phyloP scores from a whole-genome alignment of 2,797 vertebrate species.

The Danio aesculapii region DNA sequence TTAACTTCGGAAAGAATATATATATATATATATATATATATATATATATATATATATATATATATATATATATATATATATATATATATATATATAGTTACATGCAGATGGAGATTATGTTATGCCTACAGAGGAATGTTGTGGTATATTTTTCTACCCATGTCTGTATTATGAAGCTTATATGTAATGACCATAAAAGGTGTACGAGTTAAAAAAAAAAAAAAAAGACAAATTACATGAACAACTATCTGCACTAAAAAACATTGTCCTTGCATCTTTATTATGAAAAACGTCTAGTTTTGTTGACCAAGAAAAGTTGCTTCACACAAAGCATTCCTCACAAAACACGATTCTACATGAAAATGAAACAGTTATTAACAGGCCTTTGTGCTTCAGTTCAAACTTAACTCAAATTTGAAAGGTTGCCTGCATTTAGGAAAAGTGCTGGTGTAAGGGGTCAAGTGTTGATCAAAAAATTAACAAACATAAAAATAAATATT shows the following conservation, averaged over 20 bases:
- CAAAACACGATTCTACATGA: background rate
- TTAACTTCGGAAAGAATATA: slow-evolving; percentile 64
- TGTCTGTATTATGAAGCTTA: slow-evolving; percentile 42
- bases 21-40: too few species aligned
- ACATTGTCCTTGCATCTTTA: slow-evolving; percentile 28
- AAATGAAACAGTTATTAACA: background rate
- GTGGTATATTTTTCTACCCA: slow-evolving; percentile 54
- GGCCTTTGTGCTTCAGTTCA: background rate
- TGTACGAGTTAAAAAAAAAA: background rate
- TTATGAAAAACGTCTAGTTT: background rate
- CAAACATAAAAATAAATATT: too few species aligned
- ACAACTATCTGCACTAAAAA: slow-evolving; percentile 40
- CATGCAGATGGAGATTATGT: slow-evolving; percentile 46
- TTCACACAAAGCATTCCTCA: background rate
- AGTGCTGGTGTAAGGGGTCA: too few species aligned
- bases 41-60: background rate
- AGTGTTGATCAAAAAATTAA: too few species aligned
- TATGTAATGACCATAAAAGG: slow-evolving; percentile 44
- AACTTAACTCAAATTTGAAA: background rate
- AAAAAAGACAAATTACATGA: slow-evolving; percentile 19
- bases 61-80: too few species aligned
- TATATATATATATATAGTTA: background rate
- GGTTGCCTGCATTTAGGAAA: too few species aligned
- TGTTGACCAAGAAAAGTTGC: background rate
- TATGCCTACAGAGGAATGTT: slow-evolving; percentile 52